Percentiles rank a stretch among this genome's conserved stretches.
Conservation (phyloP, 2,888 invertebrate genomes). For the Geophilus truncorum region DNA sequence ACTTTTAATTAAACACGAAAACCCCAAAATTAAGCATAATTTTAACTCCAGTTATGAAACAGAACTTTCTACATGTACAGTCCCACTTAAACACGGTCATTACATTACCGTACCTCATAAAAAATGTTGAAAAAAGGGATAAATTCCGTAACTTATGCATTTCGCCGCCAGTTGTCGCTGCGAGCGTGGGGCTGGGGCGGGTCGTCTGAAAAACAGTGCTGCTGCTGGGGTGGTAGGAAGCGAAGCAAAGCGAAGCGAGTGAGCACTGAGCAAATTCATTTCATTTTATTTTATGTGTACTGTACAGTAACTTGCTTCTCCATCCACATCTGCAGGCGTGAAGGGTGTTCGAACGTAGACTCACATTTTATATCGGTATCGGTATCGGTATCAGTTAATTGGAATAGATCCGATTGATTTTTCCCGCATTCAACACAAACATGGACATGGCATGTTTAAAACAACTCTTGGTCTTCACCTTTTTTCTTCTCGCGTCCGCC, state of each 20-base stretch:
- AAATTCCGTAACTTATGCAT: too few relatives aligned
- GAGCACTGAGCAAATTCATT: constrained; percentile 3
- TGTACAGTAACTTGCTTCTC: not conserved
- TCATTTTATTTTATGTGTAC: too few relatives aligned
- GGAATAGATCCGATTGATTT: not conserved
- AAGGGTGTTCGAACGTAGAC: not conserved
- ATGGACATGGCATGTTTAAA: not conserved
- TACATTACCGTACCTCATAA: not conserved
- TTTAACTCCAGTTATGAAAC: too few relatives aligned
- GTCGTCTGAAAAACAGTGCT: not conserved
- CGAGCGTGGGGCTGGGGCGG: not conserved
- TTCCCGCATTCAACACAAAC: not conserved
- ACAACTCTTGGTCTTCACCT: not conserved
- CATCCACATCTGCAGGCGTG: constrained; percentile 24
- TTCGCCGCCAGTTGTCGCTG: not conserved
- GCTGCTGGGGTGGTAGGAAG: constrained; percentile 4
- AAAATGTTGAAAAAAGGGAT: too few relatives aligned
- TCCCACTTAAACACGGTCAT: not conserved
- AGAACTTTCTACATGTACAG: too few relatives aligned
- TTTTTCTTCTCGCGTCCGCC: not conserved
- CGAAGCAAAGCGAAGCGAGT: too few relatives aligned
- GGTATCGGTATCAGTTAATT: too few relatives aligned
- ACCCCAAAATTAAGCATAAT: too few relatives aligned
- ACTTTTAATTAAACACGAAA: too few relatives aligned
- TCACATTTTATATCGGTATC: not conserved